These are phyloP conservation scores for Pseudopodoces humilis DNA, from an alignment of 2,113 vertebrate species.

Conservation along the genomic window DNA sequence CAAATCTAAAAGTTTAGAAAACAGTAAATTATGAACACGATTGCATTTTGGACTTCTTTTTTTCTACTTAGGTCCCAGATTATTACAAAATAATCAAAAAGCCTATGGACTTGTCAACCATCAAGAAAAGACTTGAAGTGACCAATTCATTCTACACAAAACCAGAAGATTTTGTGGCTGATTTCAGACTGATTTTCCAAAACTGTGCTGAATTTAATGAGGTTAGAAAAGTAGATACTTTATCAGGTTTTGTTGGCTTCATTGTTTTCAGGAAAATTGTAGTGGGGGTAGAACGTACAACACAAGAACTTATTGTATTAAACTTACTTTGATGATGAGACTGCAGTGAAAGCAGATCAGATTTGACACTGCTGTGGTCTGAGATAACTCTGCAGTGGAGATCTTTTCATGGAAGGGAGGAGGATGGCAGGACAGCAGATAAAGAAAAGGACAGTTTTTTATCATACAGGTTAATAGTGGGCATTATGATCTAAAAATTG, in stretches of 20 bases:
- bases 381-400: background rate
- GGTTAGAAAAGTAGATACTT: conserved; percentile 58
- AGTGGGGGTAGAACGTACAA: background rate
- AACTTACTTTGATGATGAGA: background rate
- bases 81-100: conserved; percentile 85
- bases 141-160: conserved; percentile 70
- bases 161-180: conserved; percentile 79
- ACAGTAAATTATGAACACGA: background rate
- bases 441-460: background rate
- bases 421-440: background rate
- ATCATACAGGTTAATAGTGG: background rate
- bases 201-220: conserved; percentile 85
- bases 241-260: background rate
- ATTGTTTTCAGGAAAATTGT: background rate
- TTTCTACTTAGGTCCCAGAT: conserved; percentile 75
- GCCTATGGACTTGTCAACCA: conserved; percentile 84
- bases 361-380: background rate
- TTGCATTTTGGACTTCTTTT: background rate
- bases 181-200: conserved; percentile 80
- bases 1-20: background rate
- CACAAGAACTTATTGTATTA: background rate
- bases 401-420: background rate
- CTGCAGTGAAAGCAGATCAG: background rate
- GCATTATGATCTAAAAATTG: background rate
- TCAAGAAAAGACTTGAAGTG: conserved; percentile 79